Conservation (phyloP, 2,888 invertebrate species). For the Gastracanthus pulcherrimus region DNA sequence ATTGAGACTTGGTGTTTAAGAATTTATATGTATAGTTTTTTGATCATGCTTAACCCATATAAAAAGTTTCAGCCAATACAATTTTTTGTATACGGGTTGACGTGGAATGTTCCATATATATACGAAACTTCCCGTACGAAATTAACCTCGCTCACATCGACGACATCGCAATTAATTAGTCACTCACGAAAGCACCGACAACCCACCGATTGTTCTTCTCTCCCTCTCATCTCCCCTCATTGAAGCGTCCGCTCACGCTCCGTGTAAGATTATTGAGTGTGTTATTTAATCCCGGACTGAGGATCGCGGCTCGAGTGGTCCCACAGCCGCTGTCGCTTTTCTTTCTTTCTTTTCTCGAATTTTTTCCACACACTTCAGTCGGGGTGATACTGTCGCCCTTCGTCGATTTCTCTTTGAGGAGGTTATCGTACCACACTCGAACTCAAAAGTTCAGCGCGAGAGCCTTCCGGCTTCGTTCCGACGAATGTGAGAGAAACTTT, state of each 20-base stretch:
- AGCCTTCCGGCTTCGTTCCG: no score
- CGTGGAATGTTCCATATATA: no score
- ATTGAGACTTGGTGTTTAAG: no score
- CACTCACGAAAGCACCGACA: not conserved
- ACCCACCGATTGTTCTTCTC: not conserved
- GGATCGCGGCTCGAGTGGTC: conserved; percentile 17
- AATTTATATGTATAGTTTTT: no score
- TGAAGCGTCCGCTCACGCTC: conserved; percentile 43
- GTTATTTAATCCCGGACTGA: conserved; percentile 46
- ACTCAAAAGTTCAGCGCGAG: no score
- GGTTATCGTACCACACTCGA: no score
- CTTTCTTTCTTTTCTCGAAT: not conserved
- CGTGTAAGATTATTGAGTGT: conserved; percentile 49
- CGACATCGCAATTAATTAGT: not conserved
- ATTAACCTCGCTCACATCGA: not conserved
- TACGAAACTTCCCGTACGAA: no score
- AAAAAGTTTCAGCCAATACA: no score
- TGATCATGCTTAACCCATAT: no score
- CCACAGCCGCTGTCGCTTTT: conserved; percentile 29
- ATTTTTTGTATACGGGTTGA: no score
- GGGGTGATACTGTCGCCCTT: not conserved
- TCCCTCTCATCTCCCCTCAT: not conserved
- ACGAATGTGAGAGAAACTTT: no score
- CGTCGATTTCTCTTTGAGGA: conserved; percentile 42
- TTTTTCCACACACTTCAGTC: not conserved